A percentile compares a stretch with the other conserved stretches of the same genome.
phyloP scores from a whole-genome alignment of 2,888 invertebrate genomes.

The Nycteola revayana region DNA sequence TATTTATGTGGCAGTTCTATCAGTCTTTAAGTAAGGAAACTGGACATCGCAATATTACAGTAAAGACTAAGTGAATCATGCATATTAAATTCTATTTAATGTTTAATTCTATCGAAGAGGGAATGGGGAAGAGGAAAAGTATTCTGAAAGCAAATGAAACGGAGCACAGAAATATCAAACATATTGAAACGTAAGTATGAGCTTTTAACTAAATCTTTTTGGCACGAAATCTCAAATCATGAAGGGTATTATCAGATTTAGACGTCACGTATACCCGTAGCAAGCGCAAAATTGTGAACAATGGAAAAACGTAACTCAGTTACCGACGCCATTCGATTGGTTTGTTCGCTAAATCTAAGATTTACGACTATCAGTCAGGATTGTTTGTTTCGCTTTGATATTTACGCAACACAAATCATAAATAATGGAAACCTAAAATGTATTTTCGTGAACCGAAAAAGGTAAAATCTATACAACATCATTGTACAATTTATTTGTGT shows the following conservation, averaged over 20 bases:
- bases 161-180: slow-evolving; percentile 14
- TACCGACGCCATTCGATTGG: slow-evolving; percentile 22
- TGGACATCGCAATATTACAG: too few species aligned
- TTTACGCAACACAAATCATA: slow-evolving; percentile 29
- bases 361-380: slow-evolving; percentile 30
- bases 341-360: slow-evolving; percentile 29
- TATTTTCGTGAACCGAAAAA: slow-evolving; percentile 22
- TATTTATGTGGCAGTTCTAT: too few species aligned
- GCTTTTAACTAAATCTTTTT: slow-evolving; percentile 15
- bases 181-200: slow-evolving; percentile 19
- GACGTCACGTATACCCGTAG: slow-evolving; percentile 20
- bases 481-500: too few species aligned
- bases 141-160: too few species aligned
- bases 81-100: too few species aligned
- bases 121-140: too few species aligned
- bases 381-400: slow-evolving; percentile 26
- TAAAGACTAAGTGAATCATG: too few species aligned
- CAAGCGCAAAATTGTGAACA: slow-evolving; percentile 31
- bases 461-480: neutral
- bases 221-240: slow-evolving; percentile 25
- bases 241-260: slow-evolving; percentile 32
- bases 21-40: too few species aligned
- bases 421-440: slow-evolving; percentile 20
- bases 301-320: slow-evolving; percentile 32
- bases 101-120: too few species aligned